Base-by-base conservation (phyloP, 2,797 vertebrate species). In the Calcarius lapponicus region DNA sequence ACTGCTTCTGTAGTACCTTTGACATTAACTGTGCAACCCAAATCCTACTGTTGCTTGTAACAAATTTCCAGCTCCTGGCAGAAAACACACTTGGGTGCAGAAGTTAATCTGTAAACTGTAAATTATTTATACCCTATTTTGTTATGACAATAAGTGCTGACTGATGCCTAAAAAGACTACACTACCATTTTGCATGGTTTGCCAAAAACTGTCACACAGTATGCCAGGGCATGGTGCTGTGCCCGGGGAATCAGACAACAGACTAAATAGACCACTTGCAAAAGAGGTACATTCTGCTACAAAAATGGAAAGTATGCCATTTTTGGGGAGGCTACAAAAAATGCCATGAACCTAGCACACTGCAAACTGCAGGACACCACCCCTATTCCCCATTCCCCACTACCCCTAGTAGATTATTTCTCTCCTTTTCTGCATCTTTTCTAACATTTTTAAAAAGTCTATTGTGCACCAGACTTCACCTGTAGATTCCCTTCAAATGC, bases 401-500 rank as follows among this genome's bases (percentile, higher is more conserved):
- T 47, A 65, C 6, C 18, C 13, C 20, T 42, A 19, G 50, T 72
- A 13, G 40, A 32, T 62, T 73, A 38, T 38, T 45, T 58, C 9
- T 36, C 19, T 88, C 17, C 18, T 17, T 53, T 69, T 69, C 47
- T 69, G 17, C 10, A 24, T 48, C 21, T 84, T 64, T 74, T 45
- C 32, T 38, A 82, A 38, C 5, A 32, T 28, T 71, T 65, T 6
- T 32, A 19, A 80, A 91, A 42, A 4, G 14, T 34, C 25, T 70
- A 0, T 10, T 48, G 36, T 36, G 45, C 22, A 88, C 10, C 7
- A 90, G 13, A 56, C 65, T 76, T 69, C 64, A 74, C 31, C 60
- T 34, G 75, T n/a, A 34, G 74, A 85, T 47, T 67, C 15, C 24
- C 47, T 91, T 80, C 69, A 95, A 80, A 85, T 69, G 65, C 67